These are phyloP conservation scores for Stegodyphus dumicola DNA, from an alignment of 1,140 invertebrate species.

Conservation along the genomic window DNA sequence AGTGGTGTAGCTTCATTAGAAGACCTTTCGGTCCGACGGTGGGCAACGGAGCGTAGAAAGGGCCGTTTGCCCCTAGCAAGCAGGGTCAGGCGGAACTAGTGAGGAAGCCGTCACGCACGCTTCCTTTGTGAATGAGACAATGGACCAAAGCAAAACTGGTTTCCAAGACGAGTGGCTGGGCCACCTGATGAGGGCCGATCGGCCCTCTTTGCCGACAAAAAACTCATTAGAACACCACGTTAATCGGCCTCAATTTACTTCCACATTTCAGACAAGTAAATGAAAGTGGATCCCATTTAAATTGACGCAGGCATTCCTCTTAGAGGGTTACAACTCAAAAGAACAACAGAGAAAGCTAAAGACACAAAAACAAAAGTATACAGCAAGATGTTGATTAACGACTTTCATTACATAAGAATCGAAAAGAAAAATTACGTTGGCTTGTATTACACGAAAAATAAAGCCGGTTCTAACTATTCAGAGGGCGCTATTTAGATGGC, in stretches of 20 bases:
- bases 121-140: conserved; percentile 58
- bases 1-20: conserved; percentile 47
- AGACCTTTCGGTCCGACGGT: neutral
- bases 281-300: neutral
- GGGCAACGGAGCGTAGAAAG: conserved; percentile 44
- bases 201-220: conserved; percentile 17
- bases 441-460: no score
- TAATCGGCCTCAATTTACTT: conserved; percentile 12
- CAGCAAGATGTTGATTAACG: no score
- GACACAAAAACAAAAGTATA: no score
- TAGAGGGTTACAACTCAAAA: no score
- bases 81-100: conserved; percentile 60
- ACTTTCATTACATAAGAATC: no score
- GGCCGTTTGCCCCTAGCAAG: conserved; percentile 54
- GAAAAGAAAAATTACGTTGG: no score
- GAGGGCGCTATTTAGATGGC: no score
- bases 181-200: conserved; percentile 3
- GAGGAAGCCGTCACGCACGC: conserved; percentile 54
- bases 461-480: no score
- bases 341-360: no score
- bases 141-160: conserved; percentile 46
- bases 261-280: neutral
- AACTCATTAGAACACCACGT: conserved; percentile 26
- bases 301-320: no score
- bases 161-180: conserved; percentile 38